Evolutionary conservation across 2,797 vertebrate species (phyloP).

Genomic region (Enteromius unitaeniatus): DNA sequence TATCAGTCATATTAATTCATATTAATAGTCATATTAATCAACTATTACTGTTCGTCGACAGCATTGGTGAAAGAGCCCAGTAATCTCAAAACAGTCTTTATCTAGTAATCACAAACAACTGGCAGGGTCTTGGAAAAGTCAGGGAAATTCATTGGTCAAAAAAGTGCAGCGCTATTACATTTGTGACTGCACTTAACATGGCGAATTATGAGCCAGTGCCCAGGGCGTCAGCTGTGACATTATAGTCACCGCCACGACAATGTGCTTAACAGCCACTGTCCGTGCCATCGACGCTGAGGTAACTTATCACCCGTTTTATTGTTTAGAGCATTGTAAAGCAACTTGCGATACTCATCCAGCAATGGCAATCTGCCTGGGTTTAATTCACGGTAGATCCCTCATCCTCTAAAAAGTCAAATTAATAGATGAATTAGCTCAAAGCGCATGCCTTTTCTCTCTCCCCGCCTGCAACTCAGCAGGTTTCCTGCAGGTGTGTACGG

Average conservation of each 20-base stretch:
- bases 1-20: too few relatives aligned
- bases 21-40: too few relatives aligned
- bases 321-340: constrained; percentile 50
- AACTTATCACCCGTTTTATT: constrained; percentile 45
- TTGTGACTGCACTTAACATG: constrained; percentile 43
- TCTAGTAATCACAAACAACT: neutral
- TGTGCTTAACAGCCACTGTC: constrained; percentile 41
- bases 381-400: constrained; percentile 32
- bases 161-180: constrained; percentile 1
- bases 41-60: neutral
- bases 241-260: constrained; percentile 29
- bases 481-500: constrained; percentile 62
- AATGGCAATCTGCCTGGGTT: constrained; percentile 22
- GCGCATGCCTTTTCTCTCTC: constrained; percentile 36
- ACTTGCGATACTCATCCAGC: constrained; percentile 26
- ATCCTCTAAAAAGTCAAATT: constrained; percentile 50
- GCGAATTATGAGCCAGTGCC: constrained; percentile 33
- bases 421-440: constrained; percentile 50
- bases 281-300: constrained; percentile 26
- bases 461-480: constrained; percentile 53
- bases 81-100: neutral
- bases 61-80: neutral
- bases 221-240: constrained; percentile 29
- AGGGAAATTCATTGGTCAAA: constrained; percentile 14
- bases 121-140: constrained; percentile 4